Base-by-base conservation (phyloP, 2,888 invertebrate genomes). In the Drosophila helvetica region DNA sequence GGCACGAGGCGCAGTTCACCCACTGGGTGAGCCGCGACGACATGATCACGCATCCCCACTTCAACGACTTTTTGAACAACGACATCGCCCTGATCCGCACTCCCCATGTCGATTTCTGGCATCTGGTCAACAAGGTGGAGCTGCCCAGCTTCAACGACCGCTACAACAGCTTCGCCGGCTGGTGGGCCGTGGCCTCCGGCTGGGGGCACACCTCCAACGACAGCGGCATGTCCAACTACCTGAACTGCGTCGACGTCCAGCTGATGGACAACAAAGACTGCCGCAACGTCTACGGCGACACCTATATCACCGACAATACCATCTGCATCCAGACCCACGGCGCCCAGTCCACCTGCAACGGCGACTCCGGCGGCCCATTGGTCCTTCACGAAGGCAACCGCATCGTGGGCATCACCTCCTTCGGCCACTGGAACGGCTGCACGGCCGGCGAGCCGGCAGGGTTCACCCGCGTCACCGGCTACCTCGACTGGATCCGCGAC, bases 181-280 rank as follows among this genome's bases (percentile, higher is more conserved):
- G 77, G 22, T 64, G 59, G 6, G 91, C 89, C 6, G 75, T 87
- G 12, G 91, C 90, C 48, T 91, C 91, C 56, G 93, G 93, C n/a
- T 93, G 93, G 93, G 93, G 93, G 38, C 54, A 4, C 12, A 66
- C 65, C 30, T 10, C 54, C 54, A 54, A 88, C 43, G 9, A 55
- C 57, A 60, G 64, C 42, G 43, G 61, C 60, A 33, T 79, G 27
- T 63, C 77, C 46, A 55, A 81, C 8, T 89, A 90, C 18, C 80
- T 92, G 12, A 86, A 92, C 63, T 86, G 82, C 54, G 58, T 55
- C 1, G 70, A 64, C 51, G 81, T 68, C 25, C 61, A 89, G 2
- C 81, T 92, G 27, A 86, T 91, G 12, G 68, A 80, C 17, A 90
- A 91, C 66, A 17, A 52, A 8, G 65, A 68, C 18, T 93, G 93